Percentiles rank a stretch among this genome's conserved stretches.
Conservation (phyloP, 2,113 vertebrate species). For the Chlamydotis undulata region DNA sequence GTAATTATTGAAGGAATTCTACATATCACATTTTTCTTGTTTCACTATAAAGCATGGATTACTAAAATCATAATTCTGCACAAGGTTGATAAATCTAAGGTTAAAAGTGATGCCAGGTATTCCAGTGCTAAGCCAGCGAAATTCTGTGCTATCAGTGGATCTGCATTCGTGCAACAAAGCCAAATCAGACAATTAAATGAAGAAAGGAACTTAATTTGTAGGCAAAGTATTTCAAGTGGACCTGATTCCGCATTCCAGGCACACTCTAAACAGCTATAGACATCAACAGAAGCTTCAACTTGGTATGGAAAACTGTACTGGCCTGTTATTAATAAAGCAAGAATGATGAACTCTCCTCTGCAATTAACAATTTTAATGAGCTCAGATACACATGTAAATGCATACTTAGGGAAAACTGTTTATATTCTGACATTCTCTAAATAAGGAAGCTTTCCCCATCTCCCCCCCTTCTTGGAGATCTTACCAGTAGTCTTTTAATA, state of each 20-base stretch:
- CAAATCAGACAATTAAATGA: conserved; percentile 30
- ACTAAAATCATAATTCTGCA: conserved; percentile 23
- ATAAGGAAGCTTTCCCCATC: conserved; percentile 23
- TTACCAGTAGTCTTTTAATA: neutral
- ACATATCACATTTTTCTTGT: neutral
- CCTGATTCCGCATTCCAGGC: conserved; percentile 38
- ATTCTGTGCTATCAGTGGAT: neutral
- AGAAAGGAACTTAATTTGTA: conserved; percentile 44
- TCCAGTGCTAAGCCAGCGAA: neutral
- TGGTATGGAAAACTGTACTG: conserved; percentile 8
- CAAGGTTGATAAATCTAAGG: neutral
- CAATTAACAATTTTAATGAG: conserved; percentile 70
- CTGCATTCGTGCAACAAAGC: neutral
- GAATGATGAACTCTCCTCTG: conserved; percentile 32
- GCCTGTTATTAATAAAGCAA: conserved; percentile 29
- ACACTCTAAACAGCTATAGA: conserved; percentile 7
- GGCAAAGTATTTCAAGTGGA: conserved; percentile 28
- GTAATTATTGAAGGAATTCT: conserved; percentile 10
- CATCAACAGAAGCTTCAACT: conserved; percentile 25
- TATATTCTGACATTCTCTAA: conserved; percentile 52
- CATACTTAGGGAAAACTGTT: conserved; percentile 7
- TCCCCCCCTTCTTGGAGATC: neutral
- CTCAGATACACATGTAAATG: conserved; percentile 18
- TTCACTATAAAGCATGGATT: neutral
- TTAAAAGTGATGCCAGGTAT: neutral